These are phyloP conservation scores for Silurus aristotelis DNA, from an alignment of 2,797 vertebrate genomes.

Conservation along the genomic window DNA sequence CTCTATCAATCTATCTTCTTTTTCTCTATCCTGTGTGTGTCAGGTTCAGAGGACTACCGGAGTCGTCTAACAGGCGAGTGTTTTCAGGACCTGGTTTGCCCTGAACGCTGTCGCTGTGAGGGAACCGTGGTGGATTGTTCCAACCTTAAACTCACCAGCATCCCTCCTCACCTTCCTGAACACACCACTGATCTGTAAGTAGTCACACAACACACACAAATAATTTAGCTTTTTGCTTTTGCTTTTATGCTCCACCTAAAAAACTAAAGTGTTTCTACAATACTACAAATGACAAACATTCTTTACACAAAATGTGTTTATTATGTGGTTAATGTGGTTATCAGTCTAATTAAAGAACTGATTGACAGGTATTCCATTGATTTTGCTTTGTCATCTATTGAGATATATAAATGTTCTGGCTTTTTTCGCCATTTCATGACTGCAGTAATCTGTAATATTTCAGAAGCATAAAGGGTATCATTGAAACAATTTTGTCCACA, in stretches of 20 bases:
- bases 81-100: slow-evolving; percentile 94
- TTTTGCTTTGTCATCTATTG: not conserved
- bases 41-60: slow-evolving; percentile 94
- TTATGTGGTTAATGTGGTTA: not conserved
- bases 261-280: not conserved
- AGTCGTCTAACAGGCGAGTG: slow-evolving; percentile 89
- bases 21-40: slow-evolving; percentile 37
- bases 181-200: slow-evolving; percentile 94
- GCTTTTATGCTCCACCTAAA: not conserved
- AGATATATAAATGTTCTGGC: not conserved
- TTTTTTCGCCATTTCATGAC: too few relatives aligned
- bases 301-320: not conserved
- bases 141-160: slow-evolving; percentile 87
- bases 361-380: not conserved
- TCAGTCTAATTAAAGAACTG: not conserved
- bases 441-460: too few relatives aligned
- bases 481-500: not conserved
- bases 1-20: slow-evolving; percentile 40
- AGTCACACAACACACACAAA: slow-evolving; percentile 5
- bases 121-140: slow-evolving; percentile 96
- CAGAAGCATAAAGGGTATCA: not conserved
- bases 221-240: not conserved
- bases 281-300: not conserved
- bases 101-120: slow-evolving; percentile 93
- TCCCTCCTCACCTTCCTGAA: slow-evolving; percentile 88